A percentile compares a stretch with the other conserved stretches of the same genome.
Conservation (phyloP, 2,113 vertebrate genomes). For the Bos indicus region DNA sequence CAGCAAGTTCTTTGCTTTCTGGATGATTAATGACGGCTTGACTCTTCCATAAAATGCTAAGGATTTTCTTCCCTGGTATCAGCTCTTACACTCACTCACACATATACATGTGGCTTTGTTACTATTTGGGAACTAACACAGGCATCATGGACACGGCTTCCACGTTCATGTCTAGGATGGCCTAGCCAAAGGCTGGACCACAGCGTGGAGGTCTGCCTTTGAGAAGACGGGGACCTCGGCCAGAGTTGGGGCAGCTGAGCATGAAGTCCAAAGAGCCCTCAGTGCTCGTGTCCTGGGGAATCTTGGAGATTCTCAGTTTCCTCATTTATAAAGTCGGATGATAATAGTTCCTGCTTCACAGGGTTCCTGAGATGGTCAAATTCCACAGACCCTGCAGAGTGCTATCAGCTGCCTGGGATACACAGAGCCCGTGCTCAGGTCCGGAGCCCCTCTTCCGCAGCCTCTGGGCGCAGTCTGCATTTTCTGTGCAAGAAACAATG, state of each 20-base stretch:
- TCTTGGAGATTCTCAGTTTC: neutral
- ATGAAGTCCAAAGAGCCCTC: rapidly evolving
- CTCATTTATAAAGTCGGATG: neutral
- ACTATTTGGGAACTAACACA: neutral
- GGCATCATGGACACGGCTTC: rapidly evolving
- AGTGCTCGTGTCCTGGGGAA: rapidly evolving
- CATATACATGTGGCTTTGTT: rapidly evolving
- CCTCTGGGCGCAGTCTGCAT: neutral
- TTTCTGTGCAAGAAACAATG: neutral
- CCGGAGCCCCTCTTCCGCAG: rapidly evolving
- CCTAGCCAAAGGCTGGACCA: neutral
- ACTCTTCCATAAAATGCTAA: rapidly evolving
- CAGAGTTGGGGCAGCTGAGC: neutral
- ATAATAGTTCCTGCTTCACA: neutral
- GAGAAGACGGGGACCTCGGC: neutral
- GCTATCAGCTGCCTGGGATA: rapidly evolving
- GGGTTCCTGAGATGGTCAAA: rapidly evolving
- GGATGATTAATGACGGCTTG: neutral
- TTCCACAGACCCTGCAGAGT: neutral
- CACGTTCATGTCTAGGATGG: rapidly evolving
- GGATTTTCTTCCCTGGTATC: rapidly evolving
- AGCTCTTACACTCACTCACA: neutral
- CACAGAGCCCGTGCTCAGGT: rapidly evolving
- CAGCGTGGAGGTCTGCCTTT: neutral
- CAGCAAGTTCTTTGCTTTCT: neutral